A percentile compares a stretch with the other conserved stretches of the same genome.
Evolutionary conservation across 2,113 vertebrate genomes (phyloP).

Genomic region (Percina caprodes): DNA sequence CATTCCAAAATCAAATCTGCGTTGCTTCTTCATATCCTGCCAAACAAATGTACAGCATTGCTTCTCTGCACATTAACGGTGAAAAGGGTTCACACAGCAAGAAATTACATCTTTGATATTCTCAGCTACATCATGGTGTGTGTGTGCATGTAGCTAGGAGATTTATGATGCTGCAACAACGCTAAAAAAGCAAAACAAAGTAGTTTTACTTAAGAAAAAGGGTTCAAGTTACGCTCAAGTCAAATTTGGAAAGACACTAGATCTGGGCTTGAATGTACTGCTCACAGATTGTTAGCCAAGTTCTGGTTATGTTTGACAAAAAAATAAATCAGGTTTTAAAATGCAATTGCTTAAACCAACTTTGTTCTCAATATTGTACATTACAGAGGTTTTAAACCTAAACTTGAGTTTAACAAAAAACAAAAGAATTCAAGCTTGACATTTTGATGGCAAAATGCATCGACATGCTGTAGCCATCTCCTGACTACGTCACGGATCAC

Average conservation of each 20-base stretch:
- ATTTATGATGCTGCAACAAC: background rate
- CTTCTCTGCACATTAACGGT: background rate
- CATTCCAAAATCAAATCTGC: background rate
- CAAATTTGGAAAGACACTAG: background rate
- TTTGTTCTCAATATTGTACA: background rate
- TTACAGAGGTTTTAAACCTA: background rate
- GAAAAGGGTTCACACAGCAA: background rate
- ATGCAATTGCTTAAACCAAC: background rate
- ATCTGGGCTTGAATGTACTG: background rate
- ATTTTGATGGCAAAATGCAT: background rate
- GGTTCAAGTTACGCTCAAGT: background rate
- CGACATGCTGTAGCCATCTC: background rate
- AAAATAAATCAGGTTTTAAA: background rate
- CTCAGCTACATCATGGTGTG: background rate
- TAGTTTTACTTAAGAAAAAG: background rate
- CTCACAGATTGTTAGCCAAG: background rate
- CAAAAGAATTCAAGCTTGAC: background rate
- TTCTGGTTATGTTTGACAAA: background rate
- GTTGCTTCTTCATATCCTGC: background rate
- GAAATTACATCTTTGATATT: background rate
- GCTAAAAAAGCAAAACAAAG: background rate
- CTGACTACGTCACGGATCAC: background rate
- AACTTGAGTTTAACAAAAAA: background rate
- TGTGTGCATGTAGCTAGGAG: background rate
- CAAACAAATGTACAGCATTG: background rate